Evolutionary conservation across 2,888 invertebrate genomes (phyloP), one percentile per base, ranked within the genome.

Genomic region (Aleiodes leptofemur): DNA sequence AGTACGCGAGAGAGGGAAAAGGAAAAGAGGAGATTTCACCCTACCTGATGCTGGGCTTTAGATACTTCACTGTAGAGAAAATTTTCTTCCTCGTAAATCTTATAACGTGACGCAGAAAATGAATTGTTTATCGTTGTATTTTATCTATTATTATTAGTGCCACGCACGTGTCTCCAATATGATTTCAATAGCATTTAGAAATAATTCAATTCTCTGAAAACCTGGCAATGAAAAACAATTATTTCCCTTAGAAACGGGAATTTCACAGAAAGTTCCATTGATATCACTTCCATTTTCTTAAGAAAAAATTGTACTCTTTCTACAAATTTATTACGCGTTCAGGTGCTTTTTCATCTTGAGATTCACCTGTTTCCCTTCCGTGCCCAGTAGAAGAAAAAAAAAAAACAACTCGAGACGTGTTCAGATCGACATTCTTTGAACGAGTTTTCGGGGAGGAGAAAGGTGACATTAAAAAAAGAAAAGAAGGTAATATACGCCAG

Each of bases 401-500:
- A 16, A 11, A 23, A 56, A n/a, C 16, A 4, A 38, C 56, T 23
- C 13, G 57, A 70, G 16, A 31, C 51, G 56, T 23, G 70, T 57
- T 29, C 51, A 70, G 29, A 34, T 76, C 48, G 68, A 59, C 66
- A 68, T 72, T 77, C 74, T 74, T 69, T 68, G 51, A 77, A 73
- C 73, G 73, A 73, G 77, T 77, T 75, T 75, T 76, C 68, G 74
- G 64, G 8, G 74, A 76, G 77, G 79, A 23, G 23, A 23, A 77
- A 73, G 71, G 74, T 72, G 23, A 68, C 59, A 57, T 57, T 48
- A 68, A 29, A 66, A 50, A 66, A 51, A 66, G 56, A 55, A 69
- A 71, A 70, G 9, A 38, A 57, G 56, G 43, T 6, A 43, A 57
- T 61, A 8, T 66, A 29, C 43, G 7, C 53, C 29, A 53, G 29